Base-by-base conservation (phyloP, 1,140 invertebrate genomes). In the Pseudomyrmex concolor region DNA sequence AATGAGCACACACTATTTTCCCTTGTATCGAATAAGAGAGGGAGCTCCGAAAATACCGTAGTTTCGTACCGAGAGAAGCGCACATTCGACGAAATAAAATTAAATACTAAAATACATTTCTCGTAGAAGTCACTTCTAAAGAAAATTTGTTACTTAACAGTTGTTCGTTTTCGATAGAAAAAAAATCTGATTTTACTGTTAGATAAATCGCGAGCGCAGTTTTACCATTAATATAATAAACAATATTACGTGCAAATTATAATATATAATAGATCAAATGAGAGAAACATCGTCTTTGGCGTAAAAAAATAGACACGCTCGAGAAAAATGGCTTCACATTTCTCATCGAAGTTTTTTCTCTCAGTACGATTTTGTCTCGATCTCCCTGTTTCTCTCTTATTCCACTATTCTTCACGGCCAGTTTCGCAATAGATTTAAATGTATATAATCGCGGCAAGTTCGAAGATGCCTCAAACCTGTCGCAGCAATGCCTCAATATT, bases 81-180 rank as follows among this genome's bases (percentile, higher is more conserved):
- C 48, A 48, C 55, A 13, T 70, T 70, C 43, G 43, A 78, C 57
- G 55, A 71, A 63, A 34, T 51, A 51, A 51, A 51, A 51, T 12
- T 12, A 51, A 51, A 51, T 12, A 51, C 10, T 12, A 51, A 51
- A 51, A 51, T 51, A 13, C 34, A 34, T 34, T 59, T 68, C 48
- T 57, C 19, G 34, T 55, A 70, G 22, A 51, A 50, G 76, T 80
- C 76, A 80, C 22, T 71, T 80, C n/a, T 80, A 80, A 80, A 77
- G 34, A 7, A 71, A 43, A 25, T 51, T 22, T 70, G 22, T 70
- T 34, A 34, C 17, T 55, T 48, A 57, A 67, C n/a, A 67, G 43
- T 78, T 9, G 8, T 77, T 67, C 64, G 48, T 34, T 12, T 67
- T 68, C 22, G 43, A 13, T 66, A n/a, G n/a, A 1, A 15, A 10